These are phyloP conservation scores for Rhineura floridana DNA, from an alignment of 2,113 vertebrate species.

Conservation along the genomic window DNA sequence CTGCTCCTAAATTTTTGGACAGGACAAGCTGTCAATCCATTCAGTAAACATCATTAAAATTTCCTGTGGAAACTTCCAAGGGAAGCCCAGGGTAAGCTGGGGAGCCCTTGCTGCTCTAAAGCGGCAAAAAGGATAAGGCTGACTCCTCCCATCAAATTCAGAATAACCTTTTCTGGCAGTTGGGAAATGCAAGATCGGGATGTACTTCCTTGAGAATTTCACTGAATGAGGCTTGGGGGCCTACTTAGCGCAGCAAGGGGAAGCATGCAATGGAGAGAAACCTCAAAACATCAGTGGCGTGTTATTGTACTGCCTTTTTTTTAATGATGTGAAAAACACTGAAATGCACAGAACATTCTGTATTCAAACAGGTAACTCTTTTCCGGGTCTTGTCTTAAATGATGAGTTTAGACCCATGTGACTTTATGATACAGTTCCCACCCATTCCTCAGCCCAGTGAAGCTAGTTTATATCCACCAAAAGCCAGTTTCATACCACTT, in stretches of 20 bases:
- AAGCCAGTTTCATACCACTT: not conserved
- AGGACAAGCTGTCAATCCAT: constrained; percentile 32
- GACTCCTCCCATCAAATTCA: not conserved
- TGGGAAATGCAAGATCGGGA: constrained; percentile 6
- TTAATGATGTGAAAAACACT: constrained; percentile 5
- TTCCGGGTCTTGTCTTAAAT: constrained; percentile 5
- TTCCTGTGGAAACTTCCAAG: constrained; percentile 41
- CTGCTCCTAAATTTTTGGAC: constrained; percentile 26
- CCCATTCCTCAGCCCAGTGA: not conserved
- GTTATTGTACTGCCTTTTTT: not conserved
- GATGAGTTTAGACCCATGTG: not conserved
- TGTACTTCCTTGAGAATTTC: constrained; percentile 17
- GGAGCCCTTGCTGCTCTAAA: constrained; percentile 30
- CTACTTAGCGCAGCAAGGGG: rapidly evolving
- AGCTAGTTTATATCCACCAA: constrained; percentile 5
- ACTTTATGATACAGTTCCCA: not conserved
- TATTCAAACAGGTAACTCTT: constrained; percentile 9
- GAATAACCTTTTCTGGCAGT: not conserved
- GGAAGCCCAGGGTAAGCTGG: constrained; percentile 39
- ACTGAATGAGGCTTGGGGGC: not conserved
- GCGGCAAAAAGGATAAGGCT: constrained; percentile 5
- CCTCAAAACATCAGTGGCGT: constrained; percentile 24
- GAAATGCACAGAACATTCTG: constrained; percentile 8
- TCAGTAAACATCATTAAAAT: constrained; percentile 31
- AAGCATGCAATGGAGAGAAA: constrained; percentile 6